phyloP scores from a whole-genome alignment of 2,113 vertebrate species.

The Aythya baeri region DNA sequence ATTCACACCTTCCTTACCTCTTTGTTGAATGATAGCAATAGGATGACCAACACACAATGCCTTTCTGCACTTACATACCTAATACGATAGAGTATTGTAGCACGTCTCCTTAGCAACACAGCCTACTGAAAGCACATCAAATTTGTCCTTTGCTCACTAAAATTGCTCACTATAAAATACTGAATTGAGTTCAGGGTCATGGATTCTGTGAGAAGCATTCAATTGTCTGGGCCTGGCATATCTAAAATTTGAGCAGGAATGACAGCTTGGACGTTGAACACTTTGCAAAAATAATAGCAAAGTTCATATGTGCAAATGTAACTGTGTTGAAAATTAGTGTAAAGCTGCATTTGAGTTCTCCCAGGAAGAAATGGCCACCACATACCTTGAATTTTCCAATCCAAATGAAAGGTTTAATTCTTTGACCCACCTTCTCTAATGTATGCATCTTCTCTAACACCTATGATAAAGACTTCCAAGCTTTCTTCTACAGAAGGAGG shows the following conservation, averaged over 20 bases:
- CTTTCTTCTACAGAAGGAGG: neutral
- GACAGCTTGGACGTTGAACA: neutral
- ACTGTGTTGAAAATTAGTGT: neutral
- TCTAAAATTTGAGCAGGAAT: neutral
- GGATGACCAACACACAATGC: neutral
- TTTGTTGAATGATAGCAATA: neutral
- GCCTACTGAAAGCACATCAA: neutral
- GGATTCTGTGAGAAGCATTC: neutral
- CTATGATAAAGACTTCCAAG: neutral
- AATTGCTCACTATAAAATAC: conserved; percentile 17
- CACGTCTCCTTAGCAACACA: neutral
- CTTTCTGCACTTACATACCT: neutral
- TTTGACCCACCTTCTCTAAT: neutral
- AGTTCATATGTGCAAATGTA: neutral
- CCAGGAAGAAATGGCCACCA: neutral
- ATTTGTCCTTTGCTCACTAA: neutral
- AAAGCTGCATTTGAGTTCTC: neutral
- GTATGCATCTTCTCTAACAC: neutral
- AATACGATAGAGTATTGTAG: neutral
- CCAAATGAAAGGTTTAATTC: neutral
- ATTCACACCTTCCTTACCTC: neutral
- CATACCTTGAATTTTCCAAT: neutral
- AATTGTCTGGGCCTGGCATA: neutral
- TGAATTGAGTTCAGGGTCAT: conserved; percentile 2
- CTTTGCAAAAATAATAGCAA: neutral